Conservation (phyloP, 2,797 vertebrate genomes). For the Meda fulgida region DNA sequence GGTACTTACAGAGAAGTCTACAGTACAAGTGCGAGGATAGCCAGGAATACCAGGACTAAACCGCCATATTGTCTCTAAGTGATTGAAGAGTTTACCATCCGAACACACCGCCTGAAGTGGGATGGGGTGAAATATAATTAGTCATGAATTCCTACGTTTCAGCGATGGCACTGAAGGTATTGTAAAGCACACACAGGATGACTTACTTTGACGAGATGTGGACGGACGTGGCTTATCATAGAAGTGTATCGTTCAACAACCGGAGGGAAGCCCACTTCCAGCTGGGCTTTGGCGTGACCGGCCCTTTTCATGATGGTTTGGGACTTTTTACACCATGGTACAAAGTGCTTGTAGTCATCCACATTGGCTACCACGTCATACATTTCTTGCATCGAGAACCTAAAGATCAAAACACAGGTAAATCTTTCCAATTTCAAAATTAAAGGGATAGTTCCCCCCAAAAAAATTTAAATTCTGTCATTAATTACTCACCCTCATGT, state of each 20-base stretch:
- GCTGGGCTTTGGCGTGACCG: constrained; percentile 88
- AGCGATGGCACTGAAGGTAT: background rate
- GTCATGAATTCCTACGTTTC: background rate
- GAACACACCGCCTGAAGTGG: constrained; percentile 85
- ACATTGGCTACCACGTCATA: constrained; percentile 93
- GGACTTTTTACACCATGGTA: constrained; percentile 96
- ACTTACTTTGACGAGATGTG: constrained; percentile 94
- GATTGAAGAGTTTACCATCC: constrained; percentile 94
- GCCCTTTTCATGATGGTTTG: constrained; percentile 85
- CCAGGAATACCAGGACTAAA: constrained; percentile 95
- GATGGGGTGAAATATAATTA: background rate
- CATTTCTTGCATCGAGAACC: constrained; percentile 98
- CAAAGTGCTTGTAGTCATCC: constrained; percentile 92
- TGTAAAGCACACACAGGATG: background rate
- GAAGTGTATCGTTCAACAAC: constrained; percentile 93
- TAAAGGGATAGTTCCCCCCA: background rate
- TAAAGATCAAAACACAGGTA: constrained; percentile 58
- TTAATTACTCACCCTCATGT: too few species aligned
- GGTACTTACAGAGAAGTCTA: constrained; percentile 92
- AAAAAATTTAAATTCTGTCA: too few species aligned
- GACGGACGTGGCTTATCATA: constrained; percentile 89
- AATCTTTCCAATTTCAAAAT: background rate
- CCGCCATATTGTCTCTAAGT: constrained; percentile 94
- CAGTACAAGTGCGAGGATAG: constrained; percentile 94
- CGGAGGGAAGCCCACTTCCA: constrained; percentile 94